A percentile compares a stretch with the other conserved stretches of the same genome.
These are phyloP conservation scores for Agriopis aurantiaria DNA, from an alignment of 2,888 invertebrate genomes.

Conservation along the genomic window DNA sequence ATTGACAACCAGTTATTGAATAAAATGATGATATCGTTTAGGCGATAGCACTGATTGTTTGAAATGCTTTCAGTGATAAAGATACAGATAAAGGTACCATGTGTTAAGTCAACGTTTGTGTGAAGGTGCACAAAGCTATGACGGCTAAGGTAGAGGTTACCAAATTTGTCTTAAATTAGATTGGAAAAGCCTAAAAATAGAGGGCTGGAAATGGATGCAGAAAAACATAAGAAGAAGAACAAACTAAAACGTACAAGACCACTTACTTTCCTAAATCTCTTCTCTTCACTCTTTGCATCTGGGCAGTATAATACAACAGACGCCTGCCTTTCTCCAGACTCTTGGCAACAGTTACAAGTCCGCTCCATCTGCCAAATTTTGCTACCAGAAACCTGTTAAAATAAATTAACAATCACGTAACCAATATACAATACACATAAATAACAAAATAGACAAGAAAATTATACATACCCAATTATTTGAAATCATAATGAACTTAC, in stretches of 20 bases:
- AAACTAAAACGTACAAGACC: not conserved
- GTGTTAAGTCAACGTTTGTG: no score
- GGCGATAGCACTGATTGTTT: no score
- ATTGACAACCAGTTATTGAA: no score
- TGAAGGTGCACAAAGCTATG: not conserved
- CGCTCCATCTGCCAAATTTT: slow-evolving; percentile 99
- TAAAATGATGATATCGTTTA: not conserved
- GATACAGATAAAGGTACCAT: no score
- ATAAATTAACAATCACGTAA: slow-evolving; percentile 5
- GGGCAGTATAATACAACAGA: slow-evolving; percentile 95
- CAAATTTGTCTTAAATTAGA: no score
- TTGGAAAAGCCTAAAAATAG: not conserved
- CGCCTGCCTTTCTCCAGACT: slow-evolving; percentile 96
- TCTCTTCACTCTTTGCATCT: slow-evolving; percentile 94
- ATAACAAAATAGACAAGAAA: no score
- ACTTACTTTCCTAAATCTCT: slow-evolving; percentile 92
- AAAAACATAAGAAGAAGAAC: no score
- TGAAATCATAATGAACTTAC: no score
- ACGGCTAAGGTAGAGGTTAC: no score
- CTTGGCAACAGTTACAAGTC: slow-evolving; percentile 98
- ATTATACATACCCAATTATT: no score
- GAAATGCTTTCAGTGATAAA: no score
- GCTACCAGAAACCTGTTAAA: slow-evolving; percentile 93
- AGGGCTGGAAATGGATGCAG: no score
- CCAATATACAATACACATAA: not conserved